Percentiles rank a stretch among this genome's conserved stretches.
Evolutionary conservation across 2,888 invertebrate species (phyloP).

Genomic region (Luperina testacea): DNA sequence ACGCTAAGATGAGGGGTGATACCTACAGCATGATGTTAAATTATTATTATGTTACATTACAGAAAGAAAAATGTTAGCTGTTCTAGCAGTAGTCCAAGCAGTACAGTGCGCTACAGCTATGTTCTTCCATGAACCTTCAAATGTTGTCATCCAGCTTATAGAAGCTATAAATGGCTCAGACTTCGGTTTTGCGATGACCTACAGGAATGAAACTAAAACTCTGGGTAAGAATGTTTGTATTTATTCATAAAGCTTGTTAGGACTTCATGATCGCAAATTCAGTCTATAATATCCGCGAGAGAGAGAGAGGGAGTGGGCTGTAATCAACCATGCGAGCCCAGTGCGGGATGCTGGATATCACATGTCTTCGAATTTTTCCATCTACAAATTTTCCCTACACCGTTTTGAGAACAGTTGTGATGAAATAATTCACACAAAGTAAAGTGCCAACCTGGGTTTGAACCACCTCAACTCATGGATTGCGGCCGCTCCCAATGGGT

Average conservation of each 20-base stretch:
- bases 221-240: constrained; percentile 43
- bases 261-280: not conserved
- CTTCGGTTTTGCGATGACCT: constrained; percentile 60
- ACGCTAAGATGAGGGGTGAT: too few species aligned
- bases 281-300: too few species aligned
- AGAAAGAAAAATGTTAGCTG: constrained; percentile 32
- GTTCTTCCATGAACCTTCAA: constrained; percentile 53
- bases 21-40: not conserved
- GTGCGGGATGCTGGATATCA: not conserved
- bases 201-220: not conserved
- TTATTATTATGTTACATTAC: constrained; percentile 7
- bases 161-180: constrained; percentile 24
- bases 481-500: not conserved
- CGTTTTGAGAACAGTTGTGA: not conserved
- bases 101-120: constrained; percentile 29
- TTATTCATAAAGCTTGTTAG: not conserved
- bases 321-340: not conserved
- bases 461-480: not conserved
- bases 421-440: not conserved
- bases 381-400: not conserved
- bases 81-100: not conserved
- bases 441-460: not conserved
- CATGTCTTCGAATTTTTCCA: not conserved
- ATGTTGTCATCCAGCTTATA: not conserved
- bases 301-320: not conserved